phyloP scores from a whole-genome alignment of 2,888 invertebrate genomes.

The Orthonychiurus folsomi region DNA sequence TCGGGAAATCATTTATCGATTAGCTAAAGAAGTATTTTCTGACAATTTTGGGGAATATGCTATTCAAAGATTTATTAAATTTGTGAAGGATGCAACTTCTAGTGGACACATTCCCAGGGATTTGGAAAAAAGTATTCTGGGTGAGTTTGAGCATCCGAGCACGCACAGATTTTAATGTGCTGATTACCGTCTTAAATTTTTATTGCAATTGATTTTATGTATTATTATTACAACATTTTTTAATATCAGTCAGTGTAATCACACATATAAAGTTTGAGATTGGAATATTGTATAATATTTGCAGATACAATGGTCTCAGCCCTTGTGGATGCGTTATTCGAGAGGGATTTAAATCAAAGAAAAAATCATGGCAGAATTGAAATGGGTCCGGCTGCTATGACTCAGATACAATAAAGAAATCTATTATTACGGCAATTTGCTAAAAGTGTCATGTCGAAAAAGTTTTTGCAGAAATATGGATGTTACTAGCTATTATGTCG shows the following conservation, averaged over 20 bases:
- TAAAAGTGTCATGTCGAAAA: too few species aligned
- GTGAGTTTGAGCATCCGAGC: conserved; percentile 46
- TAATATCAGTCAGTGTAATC: too few species aligned
- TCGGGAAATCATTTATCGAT: conserved; percentile 69
- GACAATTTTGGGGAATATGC: conserved; percentile 61
- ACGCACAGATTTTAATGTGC: neutral
- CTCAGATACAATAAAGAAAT: too few species aligned
- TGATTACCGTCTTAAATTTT: too few species aligned
- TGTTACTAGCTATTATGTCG: too few species aligned
- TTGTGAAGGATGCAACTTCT: conserved; percentile 63
- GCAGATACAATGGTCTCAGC: conserved; percentile 21
- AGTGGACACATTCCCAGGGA: conserved; percentile 63
- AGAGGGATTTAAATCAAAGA: conserved; percentile 3
- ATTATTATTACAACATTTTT: too few species aligned
- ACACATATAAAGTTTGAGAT: too few species aligned
- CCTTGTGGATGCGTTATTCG: conserved; percentile 18
- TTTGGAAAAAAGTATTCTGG: conserved; percentile 67
- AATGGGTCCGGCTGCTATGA: too few species aligned
- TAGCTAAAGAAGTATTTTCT: conserved; percentile 72
- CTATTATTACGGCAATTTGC: too few species aligned
- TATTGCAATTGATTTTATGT: neutral
- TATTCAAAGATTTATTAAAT: conserved; percentile 62
- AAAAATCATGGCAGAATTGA: too few species aligned
- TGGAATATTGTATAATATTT: too few species aligned
- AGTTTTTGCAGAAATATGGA: too few species aligned